phyloP scores from a whole-genome alignment of 2,797 vertebrate species.

The Caiman crocodilus region DNA sequence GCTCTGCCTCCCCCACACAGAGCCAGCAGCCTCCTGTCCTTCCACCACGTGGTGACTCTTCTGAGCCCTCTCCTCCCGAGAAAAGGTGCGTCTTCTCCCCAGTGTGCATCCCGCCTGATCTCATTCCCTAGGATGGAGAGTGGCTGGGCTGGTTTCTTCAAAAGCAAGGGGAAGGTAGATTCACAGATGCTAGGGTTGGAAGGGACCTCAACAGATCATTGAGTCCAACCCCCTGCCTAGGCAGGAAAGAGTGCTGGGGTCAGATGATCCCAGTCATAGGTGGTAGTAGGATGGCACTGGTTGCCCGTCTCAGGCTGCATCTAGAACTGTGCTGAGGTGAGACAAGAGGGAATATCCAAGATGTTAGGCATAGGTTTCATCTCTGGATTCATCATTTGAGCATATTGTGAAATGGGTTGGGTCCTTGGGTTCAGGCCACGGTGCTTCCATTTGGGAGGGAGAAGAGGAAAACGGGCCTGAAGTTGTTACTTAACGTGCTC shows the following conservation, averaged over 20 bases:
- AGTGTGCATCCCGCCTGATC: neutral
- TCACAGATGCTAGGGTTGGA: no score
- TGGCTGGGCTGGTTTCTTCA: neutral
- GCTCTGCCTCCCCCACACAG: accelerated
- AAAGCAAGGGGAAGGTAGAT: neutral
- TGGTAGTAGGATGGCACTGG: neutral
- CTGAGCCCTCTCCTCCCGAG: neutral
- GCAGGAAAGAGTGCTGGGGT: no score
- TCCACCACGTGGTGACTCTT: neutral
- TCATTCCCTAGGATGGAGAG: neutral
- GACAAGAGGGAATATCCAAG: neutral
- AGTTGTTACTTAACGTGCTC: neutral
- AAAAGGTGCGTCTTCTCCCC: neutral
- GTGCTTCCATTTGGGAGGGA: neutral
- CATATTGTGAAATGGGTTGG: neutral
- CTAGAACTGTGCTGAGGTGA: neutral
- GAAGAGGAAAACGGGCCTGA: neutral
- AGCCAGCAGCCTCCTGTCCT: neutral
- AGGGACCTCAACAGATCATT: no score
- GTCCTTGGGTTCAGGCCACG: neutral
- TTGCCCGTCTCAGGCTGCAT: neutral
- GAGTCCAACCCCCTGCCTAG: no score
- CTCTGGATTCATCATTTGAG: neutral
- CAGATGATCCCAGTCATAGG: no score
- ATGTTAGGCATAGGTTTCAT: neutral